Percentiles rank a stretch among this genome's conserved stretches.
Evolutionary conservation across 2,888 invertebrate genomes (phyloP).

Genomic region (Villa cingulata): DNA sequence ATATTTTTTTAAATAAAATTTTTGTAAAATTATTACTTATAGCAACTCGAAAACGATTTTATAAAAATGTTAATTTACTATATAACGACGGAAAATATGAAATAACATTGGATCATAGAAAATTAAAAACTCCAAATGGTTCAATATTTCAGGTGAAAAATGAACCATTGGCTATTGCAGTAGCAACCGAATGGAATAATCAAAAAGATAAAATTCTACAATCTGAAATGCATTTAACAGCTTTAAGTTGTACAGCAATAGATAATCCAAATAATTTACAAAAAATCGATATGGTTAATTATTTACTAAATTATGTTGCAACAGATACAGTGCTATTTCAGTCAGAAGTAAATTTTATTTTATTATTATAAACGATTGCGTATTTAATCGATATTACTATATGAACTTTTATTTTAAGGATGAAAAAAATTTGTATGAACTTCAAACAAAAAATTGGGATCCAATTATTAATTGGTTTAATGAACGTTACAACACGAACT

Average conservation of each 20-base stretch:
- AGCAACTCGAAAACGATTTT: conserved; percentile 54
- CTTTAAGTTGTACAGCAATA: conserved; percentile 75
- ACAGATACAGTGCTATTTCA: conserved; percentile 74
- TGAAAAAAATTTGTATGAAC: conserved; percentile 55
- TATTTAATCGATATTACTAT: too few relatives aligned
- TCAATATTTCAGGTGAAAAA: conserved; percentile 59
- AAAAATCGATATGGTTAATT: conserved; percentile 59
- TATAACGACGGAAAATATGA: conserved; percentile 62
- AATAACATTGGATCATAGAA: conserved; percentile 74
- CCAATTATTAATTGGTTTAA: conserved; percentile 85
- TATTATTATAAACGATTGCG: too few relatives aligned
- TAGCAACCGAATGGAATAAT: conserved; percentile 89
- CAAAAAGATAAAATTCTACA: conserved; percentile 65
- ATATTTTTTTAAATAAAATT: too few relatives aligned
- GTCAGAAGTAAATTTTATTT: conserved; percentile 44
- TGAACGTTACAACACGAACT: conserved; percentile 56
- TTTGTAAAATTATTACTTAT: not conserved
- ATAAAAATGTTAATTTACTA: conserved; percentile 56
- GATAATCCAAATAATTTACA: conserved; percentile 83
- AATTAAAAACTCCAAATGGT: conserved; percentile 82
- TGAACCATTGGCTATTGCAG: conserved; percentile 80
- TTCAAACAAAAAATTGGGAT: conserved; percentile 77
- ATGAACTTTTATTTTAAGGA: conserved; percentile 41
- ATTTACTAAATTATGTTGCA: conserved; percentile 64
- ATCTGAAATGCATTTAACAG: conserved; percentile 83